phyloP scores from a whole-genome alignment of 2,888 invertebrate species.

The Acanthacorydalis orientalis region DNA sequence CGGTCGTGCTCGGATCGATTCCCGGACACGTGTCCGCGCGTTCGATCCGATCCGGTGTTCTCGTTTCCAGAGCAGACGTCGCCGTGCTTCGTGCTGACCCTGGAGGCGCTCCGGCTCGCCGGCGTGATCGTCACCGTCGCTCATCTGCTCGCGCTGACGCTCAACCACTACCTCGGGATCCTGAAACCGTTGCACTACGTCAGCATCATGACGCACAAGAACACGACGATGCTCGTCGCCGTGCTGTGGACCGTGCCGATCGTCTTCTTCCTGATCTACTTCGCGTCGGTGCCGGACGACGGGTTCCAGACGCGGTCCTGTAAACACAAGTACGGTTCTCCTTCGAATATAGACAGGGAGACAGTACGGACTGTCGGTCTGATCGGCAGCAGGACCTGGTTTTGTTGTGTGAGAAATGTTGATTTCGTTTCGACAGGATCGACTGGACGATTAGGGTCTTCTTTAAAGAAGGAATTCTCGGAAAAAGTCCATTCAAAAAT shows the following conservation, averaged over 20 bases:
- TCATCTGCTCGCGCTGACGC: constrained; percentile 42
- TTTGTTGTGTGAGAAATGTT: too few species aligned
- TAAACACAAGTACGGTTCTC: constrained; percentile 9
- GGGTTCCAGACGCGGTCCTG: constrained; percentile 25
- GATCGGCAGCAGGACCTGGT: too few species aligned
- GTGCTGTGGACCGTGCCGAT: constrained; percentile 39
- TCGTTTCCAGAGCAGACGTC: neutral
- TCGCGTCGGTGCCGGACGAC: constrained; percentile 28
- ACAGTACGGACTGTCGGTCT: too few species aligned
- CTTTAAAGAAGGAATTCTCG: too few species aligned
- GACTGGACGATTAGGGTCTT: too few species aligned
- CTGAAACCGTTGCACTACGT: constrained; percentile 35
- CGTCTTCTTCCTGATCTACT: constrained; percentile 30
- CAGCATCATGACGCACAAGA: constrained; percentile 30
- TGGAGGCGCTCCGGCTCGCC: constrained; percentile 34
- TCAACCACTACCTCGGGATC: constrained; percentile 51
- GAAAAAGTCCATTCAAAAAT: too few species aligned
- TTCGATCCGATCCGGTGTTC: too few species aligned
- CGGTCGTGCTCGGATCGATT: too few species aligned
- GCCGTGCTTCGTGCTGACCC: constrained; percentile 16
- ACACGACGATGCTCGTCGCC: constrained; percentile 29
- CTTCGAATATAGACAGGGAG: too few species aligned
- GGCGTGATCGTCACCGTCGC: constrained; percentile 42
- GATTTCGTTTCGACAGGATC: too few species aligned
- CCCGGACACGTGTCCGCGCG: too few species aligned